phyloP scores from a whole-genome alignment of 2,797 vertebrate species.

The Corythornis leucogaster region DNA sequence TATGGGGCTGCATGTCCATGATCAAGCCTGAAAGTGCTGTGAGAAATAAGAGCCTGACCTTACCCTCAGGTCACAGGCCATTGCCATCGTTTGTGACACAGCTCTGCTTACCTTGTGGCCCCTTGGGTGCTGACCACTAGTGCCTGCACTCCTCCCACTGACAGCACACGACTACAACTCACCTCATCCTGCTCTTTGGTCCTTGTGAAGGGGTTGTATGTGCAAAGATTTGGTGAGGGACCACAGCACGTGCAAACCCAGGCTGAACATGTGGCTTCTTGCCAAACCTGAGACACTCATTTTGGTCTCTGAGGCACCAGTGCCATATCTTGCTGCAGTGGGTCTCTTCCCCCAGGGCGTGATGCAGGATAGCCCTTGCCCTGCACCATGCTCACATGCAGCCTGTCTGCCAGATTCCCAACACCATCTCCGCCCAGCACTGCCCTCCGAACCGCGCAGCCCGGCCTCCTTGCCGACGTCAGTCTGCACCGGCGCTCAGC shows the following conservation, averaged over 20 bases:
- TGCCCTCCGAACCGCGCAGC: not conserved
- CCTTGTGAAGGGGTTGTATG: not conserved
- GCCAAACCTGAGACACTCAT: not conserved
- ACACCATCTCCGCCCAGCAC: fast-evolving
- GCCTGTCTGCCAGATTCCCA: not conserved
- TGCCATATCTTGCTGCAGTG: not conserved
- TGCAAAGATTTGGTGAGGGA: not conserved
- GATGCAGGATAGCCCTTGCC: not conserved
- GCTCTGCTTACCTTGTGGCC: not conserved
- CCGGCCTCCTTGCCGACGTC: not conserved
- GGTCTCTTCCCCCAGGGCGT: not conserved
- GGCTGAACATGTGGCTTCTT: not conserved
- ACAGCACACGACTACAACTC: fast-evolving
- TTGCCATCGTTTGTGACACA: not conserved
- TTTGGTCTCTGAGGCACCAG: not conserved
- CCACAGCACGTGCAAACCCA: not conserved
- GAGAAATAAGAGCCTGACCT: not conserved
- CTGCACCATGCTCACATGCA: fast-evolving
- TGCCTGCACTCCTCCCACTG: not conserved
- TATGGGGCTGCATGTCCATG: not conserved
- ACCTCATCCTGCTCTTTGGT: not conserved
- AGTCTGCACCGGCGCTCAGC: not conserved
- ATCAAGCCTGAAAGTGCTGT: not conserved
- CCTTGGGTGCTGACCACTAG: not conserved
- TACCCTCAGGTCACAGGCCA: fast-evolving